phyloP scores from a whole-genome alignment of 2,113 vertebrate species.

The Globicephala melas region DNA sequence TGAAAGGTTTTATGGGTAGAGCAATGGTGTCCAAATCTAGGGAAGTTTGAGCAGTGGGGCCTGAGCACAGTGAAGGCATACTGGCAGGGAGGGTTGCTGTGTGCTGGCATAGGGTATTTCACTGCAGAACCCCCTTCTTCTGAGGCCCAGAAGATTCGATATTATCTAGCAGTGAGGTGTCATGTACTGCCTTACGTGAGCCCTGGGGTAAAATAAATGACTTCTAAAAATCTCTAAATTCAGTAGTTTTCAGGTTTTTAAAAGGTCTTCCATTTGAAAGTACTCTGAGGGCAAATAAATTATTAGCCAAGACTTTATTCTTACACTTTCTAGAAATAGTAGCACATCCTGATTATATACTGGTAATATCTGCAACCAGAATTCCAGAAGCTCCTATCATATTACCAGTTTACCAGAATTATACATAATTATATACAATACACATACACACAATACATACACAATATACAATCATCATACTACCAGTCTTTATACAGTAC shows the following conservation, averaged over 20 bases:
- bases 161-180: background rate
- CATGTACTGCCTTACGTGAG: slow-evolving; percentile 20
- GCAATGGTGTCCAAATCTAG: background rate
- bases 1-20: slow-evolving; percentile 45
- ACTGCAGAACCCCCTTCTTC: background rate
- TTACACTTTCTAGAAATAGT: slow-evolving; percentile 36
- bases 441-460: background rate
- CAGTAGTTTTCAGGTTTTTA: slow-evolving; percentile 53
- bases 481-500: background rate
- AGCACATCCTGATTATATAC: background rate
- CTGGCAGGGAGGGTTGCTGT: background rate
- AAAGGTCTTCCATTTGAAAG: slow-evolving; percentile 67
- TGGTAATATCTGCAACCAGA: slow-evolving; percentile 13
- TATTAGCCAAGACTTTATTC: slow-evolving; percentile 57
- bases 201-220: slow-evolving; percentile 69
- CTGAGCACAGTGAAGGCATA: background rate
- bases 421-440: background rate
- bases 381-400: background rate
- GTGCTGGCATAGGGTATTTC: background rate
- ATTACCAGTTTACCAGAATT: background rate
- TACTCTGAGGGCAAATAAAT: slow-evolving; percentile 67
- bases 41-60: background rate
- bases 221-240: slow-evolving; percentile 65
- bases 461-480: background rate
- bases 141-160: background rate